A percentile compares a stretch with the other conserved stretches of the same genome.
These are phyloP conservation scores for Zapus hudsonius DNA, from an alignment of 2,113 vertebrate genomes.

Conservation along the genomic window DNA sequence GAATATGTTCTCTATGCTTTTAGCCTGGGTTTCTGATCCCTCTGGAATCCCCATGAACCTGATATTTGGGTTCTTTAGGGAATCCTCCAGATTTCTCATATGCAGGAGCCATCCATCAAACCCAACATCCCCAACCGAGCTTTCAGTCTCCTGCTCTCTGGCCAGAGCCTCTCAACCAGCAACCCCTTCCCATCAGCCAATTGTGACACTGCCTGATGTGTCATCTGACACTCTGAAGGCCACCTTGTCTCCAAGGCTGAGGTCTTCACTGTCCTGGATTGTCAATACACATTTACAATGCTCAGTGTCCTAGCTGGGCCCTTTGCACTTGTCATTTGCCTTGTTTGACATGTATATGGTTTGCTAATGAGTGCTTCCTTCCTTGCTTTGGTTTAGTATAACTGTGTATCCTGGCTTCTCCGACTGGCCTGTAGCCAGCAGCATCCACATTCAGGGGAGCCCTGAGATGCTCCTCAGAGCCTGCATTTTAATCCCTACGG, in stretches of 20 bases:
- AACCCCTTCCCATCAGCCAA: not conserved
- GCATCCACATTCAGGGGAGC: not conserved
- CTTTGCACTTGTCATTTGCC: not conserved
- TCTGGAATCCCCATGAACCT: too few relatives aligned
- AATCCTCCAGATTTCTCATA: too few relatives aligned
- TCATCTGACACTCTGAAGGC: not conserved
- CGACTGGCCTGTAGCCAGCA: not conserved
- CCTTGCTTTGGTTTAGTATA: not conserved
- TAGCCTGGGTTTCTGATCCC: too few relatives aligned
- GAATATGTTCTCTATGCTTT: too few relatives aligned
- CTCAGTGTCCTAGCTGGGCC: not conserved
- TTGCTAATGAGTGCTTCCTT: not conserved
- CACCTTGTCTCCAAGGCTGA: too few relatives aligned
- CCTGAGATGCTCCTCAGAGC: too few relatives aligned
- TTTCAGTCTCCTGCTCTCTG: not conserved
- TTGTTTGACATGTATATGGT: not conserved
- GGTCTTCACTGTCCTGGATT: not conserved
- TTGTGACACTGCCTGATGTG: too few relatives aligned
- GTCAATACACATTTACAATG: not conserved
- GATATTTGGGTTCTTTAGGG: too few relatives aligned
- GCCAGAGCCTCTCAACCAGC: not conserved
- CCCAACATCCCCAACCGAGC: not conserved
- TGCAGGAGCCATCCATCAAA: not conserved
- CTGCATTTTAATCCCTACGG: too few relatives aligned
- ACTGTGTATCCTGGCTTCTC: not conserved